Base-by-base conservation (phyloP, 2,888 invertebrate species). In the Meiosimyza platycephala region DNA sequence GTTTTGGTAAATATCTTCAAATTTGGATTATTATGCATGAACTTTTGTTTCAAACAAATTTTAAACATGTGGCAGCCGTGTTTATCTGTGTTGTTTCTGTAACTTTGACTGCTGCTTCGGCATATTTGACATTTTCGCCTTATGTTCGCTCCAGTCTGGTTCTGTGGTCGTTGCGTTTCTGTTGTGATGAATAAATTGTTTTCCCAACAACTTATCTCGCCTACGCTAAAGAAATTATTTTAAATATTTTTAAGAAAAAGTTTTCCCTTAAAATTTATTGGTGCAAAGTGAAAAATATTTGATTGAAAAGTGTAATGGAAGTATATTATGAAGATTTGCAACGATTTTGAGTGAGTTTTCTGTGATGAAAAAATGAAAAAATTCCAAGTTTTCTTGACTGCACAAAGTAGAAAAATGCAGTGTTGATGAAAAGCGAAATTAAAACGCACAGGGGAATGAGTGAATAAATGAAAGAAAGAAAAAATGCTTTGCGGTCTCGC, bases 161-260 rank as follows among this genome's bases (percentile, higher is more conserved):
- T 74, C 64, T 72, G 72, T 59, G 54, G 62, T 66, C 66, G 74
- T 51, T 60, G 72, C 70, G 67, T 74, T 77, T 77, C 60, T 70
- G 69, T 70, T 70, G 69, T 70, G 60, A 70, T 62, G 40, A 57
- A 9, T 16, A 48, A 40, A 9, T 40, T 28, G 12, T 51, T 62
- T 68, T 70, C 60, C 51, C 62, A 6, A 40, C 62, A 6, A 40
- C 40, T 40, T 40, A 33, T 51, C 33, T 68, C 68, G 68, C 47
- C 59, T 68, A 28, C 68, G 57, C 47, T 68, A 48, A 60, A 67
- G 40, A 40, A 52, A 65, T 50, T 51, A 3, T 64, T 50, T 65
- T 47, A 13, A 22, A n/a, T 63, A 47, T n/a, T 40, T 63, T 62
- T 69, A 59, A 40, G 40, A 40, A 50, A 16, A 69, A 50, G 50